Base-by-base conservation (phyloP, 1,140 invertebrate species). In the Paramacrobiotus metropolitanus region DNA sequence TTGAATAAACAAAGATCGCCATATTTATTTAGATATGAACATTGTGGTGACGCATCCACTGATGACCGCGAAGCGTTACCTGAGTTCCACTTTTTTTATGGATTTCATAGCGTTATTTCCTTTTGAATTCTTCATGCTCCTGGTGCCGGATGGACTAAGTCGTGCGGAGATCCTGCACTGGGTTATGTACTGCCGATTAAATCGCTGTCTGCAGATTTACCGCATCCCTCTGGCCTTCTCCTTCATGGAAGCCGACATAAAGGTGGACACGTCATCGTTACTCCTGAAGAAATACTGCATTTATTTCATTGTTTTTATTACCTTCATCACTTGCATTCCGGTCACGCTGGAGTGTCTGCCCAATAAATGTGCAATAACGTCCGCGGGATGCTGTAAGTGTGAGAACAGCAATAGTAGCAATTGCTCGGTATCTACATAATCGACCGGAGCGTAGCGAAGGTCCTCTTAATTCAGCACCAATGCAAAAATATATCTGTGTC, bases 301-400 rank as follows among this genome's bases (percentile, higher is more conserved):
- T 15, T 63, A 64, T 55, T 63, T 61, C 20, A 48, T 44, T 28
- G 21, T 63, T 15, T 63, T 64, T 55, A 60, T 64, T 2, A 55
- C 44, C 44, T 31, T 64, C 18, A 29, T 64, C 28, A 48, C 44
- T 15, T 64, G 63, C 34, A 21, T 29, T 31, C 21, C 63, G n/a
- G 40, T 64, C 30, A 60, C 59, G 44, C n/a, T 64, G 31, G 31
- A 61, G 2, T 64, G 63, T 48, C 63, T 61, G 2, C 63, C 63
- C 20, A 31, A 21, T 30, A 29, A n/a, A 34, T 21, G 34, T 44
- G 31, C 40, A 28, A 30, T 20, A 29, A n/a, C 29, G 9, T 31
- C 30, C 31, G 62, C 40, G 29, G 60, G 34, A 24, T 21, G 29
- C 34, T 40, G 34, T 40, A 40, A 40, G 34, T n/a, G 9, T 40